These are phyloP conservation scores for Vesta saturnalis DNA, from an alignment of 2,888 invertebrate species.

Conservation along the genomic window DNA sequence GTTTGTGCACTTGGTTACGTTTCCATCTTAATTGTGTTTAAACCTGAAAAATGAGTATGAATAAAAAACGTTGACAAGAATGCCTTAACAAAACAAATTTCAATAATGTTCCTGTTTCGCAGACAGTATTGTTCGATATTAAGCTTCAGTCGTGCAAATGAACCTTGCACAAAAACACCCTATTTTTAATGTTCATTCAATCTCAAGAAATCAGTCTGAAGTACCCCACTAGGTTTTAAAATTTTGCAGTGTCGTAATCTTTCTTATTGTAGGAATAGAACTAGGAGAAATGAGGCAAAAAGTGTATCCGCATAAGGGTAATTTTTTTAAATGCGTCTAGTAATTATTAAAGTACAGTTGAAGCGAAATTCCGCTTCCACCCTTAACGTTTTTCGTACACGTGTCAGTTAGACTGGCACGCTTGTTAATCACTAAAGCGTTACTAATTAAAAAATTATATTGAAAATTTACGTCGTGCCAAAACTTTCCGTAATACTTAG, in stretches of 20 bases:
- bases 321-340: background rate
- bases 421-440: background rate
- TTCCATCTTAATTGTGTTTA: background rate
- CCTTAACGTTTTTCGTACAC: constrained; percentile 9
- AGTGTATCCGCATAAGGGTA: background rate
- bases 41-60: constrained; percentile 1
- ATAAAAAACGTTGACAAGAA: constrained; percentile 17
- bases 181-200: constrained; percentile 29
- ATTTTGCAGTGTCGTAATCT: too few species aligned
- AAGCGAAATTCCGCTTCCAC: constrained; percentile 16
- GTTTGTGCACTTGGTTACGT: background rate
- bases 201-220: constrained; percentile 35
- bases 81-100: constrained; percentile 27
- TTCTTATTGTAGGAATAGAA: too few species aligned
- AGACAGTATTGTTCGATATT: constrained; percentile 35
- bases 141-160: constrained; percentile 35
- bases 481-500: too few species aligned
- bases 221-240: constrained; percentile 23
- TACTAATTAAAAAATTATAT: constrained; percentile 4
- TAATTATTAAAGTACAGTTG: background rate
- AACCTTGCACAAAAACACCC: constrained; percentile 38
- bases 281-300: too few species aligned
- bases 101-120: constrained; percentile 37
- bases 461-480: background rate
- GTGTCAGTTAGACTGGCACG: constrained; percentile 8